Conservation (phyloP, 2,797 vertebrate genomes). For the Siniperca undulata region DNA sequence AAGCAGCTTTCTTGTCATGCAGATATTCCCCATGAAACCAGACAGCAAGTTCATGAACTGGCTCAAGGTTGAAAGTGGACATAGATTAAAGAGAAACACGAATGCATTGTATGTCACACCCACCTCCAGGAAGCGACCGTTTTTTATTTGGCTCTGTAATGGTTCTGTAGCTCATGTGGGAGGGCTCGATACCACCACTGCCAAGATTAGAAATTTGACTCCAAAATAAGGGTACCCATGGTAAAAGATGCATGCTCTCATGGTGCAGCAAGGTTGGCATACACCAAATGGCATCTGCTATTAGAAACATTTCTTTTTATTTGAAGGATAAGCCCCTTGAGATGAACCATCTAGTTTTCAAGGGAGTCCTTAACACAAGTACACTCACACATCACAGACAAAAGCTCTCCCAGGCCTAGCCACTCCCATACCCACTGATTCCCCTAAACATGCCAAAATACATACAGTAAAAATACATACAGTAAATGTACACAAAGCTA, state of each 20-base stretch:
- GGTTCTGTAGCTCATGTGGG: neutral
- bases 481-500: neutral
- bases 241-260: conserved; percentile 1
- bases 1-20: neutral
- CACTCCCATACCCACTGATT: no score
- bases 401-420: no score
- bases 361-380: no score
- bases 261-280: neutral
- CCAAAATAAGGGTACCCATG: no score
- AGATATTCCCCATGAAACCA: neutral
- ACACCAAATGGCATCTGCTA: neutral
- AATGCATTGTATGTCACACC: neutral
- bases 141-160: neutral
- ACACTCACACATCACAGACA: neutral
- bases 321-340: no score
- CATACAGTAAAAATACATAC: neutral
- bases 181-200: neutral
- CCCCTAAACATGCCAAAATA: neutral
- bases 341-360: no score
- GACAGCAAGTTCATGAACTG: neutral
- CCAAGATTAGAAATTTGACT: conserved; percentile 5
- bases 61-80: neutral
- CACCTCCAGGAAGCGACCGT: neutral
- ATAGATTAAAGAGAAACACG: conserved; percentile 9
- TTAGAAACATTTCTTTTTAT: no score